These are phyloP conservation scores for Morpho deidamia DNA, from an alignment of 2,888 invertebrate species.

Conservation along the genomic window DNA sequence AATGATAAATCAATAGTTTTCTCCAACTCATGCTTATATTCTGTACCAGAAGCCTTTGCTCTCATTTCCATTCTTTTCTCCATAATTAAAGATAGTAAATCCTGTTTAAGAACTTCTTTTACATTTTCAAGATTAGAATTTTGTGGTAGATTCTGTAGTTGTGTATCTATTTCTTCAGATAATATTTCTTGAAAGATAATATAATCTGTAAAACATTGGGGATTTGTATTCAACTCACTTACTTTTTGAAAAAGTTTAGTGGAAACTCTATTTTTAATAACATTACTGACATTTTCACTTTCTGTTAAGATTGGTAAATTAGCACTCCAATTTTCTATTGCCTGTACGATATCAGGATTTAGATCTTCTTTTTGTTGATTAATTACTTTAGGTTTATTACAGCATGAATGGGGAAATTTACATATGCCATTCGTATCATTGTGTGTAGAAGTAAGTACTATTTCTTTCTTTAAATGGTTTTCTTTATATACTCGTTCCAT, in stretches of 20 bases:
- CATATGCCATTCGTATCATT: slow-evolving; percentile 1
- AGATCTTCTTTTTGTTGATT: slow-evolving; percentile 3
- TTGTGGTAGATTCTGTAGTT: slow-evolving; percentile 38
- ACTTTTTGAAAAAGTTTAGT: slow-evolving; percentile 45
- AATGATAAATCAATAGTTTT: slow-evolving; percentile 45
- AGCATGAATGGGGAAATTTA: slow-evolving; percentile 10
- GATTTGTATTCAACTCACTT: slow-evolving; percentile 42
- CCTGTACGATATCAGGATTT: slow-evolving; percentile 33
- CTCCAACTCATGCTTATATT: slow-evolving; percentile 45
- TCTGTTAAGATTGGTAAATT: slow-evolving; percentile 37
- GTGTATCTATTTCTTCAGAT: slow-evolving; percentile 39
- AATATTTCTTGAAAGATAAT: slow-evolving; percentile 39
- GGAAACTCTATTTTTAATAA: slow-evolving; percentile 37
- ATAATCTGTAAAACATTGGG: slow-evolving; percentile 38
- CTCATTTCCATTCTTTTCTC: slow-evolving; percentile 36
- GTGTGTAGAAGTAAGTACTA: not conserved
- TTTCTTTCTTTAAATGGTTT: not conserved
- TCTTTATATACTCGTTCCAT: slow-evolving; percentile 33
- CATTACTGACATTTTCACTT: slow-evolving; percentile 2
- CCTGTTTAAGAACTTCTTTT: slow-evolving; percentile 34
- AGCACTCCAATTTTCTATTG: slow-evolving; percentile 49
- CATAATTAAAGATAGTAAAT: slow-evolving; percentile 38
- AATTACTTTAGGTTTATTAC: slow-evolving; percentile 4
- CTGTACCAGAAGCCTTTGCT: slow-evolving; percentile 38
- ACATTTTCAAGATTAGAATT: slow-evolving; percentile 20